Evolutionary conservation across 2,888 invertebrate species (phyloP).

Genomic region (Beris chalybata): DNA sequence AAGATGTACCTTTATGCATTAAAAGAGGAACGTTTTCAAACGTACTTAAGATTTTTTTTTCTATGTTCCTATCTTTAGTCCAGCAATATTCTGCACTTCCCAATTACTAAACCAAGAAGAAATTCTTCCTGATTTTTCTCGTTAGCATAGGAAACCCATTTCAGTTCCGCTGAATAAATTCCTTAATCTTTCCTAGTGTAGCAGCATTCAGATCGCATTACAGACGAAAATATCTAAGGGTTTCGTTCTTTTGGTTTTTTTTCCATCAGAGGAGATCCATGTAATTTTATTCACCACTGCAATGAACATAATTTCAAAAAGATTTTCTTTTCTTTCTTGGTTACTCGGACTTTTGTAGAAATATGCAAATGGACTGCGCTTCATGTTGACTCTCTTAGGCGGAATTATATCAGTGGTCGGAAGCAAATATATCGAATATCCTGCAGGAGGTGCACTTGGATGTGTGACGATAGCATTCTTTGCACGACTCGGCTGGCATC

Average conservation of each 20-base stretch:
- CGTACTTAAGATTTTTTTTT: no score
- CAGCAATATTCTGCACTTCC: no score
- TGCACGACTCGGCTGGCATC: constrained; percentile 60
- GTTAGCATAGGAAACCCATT: constrained; percentile 1
- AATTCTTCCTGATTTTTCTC: not conserved
- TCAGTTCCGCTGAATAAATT: not conserved
- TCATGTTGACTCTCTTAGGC: constrained; percentile 62
- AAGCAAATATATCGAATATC: constrained; percentile 62
- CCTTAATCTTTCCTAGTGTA: no score
- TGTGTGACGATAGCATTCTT: constrained; percentile 62
- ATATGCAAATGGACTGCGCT: constrained; percentile 57
- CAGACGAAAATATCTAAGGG: no score
- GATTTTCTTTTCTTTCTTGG: constrained; percentile 1
- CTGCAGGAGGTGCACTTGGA: constrained; percentile 66
- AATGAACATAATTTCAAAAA: not conserved
- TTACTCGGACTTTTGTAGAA: constrained; percentile 44
- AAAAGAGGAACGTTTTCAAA: no score
- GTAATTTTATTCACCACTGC: no score
- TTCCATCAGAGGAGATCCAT: no score
- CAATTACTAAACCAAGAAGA: no score
- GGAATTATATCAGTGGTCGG: constrained; percentile 68
- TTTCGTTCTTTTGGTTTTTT: no score
- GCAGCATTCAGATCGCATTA: no score
- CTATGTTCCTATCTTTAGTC: no score
- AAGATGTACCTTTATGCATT: no score